Evolutionary conservation across 2,888 invertebrate species (phyloP), one percentile per base, ranked within the genome.

Genomic region (Quadroppia sp.): DNA sequence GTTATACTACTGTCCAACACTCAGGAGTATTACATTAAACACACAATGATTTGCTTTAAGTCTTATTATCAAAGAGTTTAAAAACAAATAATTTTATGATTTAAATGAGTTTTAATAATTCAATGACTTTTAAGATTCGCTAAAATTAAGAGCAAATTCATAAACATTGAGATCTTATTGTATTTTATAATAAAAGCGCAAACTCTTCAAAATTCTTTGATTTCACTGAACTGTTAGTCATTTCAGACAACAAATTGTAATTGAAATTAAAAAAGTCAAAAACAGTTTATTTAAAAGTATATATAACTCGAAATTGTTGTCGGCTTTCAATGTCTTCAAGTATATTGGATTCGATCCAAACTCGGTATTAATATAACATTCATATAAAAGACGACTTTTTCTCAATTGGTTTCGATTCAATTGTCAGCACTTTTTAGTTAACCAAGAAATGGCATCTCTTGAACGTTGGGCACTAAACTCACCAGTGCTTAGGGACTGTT

Each of bases 171-270:
- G 64, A 56, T 64, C n/a, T 25, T 20, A 20, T 64, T 64, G 64
- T 64, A 25, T 36, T 64, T 32, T 9, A 64, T 36, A 64, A 64
- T 64, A 64, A 64, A 36, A 64, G 64, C 64, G 64, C 64, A 64
- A 64, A 64, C 64, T 64, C 64, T 64, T 64, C 64, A 36, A 64
- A 64, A 64, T 32, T 64, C n/a, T 64, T 64, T 20, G 20, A 36
- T 36, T 36, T 64, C 36, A 64, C 17, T 64, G 36, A 20, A 36
- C 17, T 64, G 64, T 64, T 3, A 2, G 9, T 64, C 20, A n/a
- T n/a, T n/a, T 64, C 36, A 3, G n/a, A 64, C 36, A 64, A 64
- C 64, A 64, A 64, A 64, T 64, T 6, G 36, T 64, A 17, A 59
- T 64, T 64, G 32, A 64, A 64, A n/a, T 50, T 6, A 48, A 3